phyloP scores from a whole-genome alignment of 1,140 invertebrate genomes.

The Diprion similis region DNA sequence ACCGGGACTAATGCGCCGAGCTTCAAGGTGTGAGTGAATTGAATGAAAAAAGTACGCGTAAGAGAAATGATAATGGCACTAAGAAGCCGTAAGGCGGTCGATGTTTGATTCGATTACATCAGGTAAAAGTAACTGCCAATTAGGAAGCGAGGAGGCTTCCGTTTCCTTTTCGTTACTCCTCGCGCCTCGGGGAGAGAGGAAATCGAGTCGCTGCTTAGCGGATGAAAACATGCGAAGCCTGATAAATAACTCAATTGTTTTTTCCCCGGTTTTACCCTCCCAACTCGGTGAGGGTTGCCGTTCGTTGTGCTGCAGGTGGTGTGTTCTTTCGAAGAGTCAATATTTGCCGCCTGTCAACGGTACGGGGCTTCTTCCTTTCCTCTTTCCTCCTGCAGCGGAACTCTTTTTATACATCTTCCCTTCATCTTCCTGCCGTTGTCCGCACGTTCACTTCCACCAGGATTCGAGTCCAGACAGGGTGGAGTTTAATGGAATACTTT shows the following conservation, averaged over 20 bases:
- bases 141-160: not conserved
- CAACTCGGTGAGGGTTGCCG: not conserved
- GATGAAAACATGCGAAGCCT: not conserved
- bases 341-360: not conserved
- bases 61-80: not conserved
- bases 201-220: not conserved
- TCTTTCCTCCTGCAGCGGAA: not conserved
- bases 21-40: not conserved
- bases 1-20: too few species aligned
- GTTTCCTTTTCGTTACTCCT: not conserved
- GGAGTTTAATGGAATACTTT: not conserved
- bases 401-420: too few species aligned
- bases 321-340: constrained; percentile 7
- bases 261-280: not conserved
- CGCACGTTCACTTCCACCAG: not conserved
- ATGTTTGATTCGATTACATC: not conserved
- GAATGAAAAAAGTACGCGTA: not conserved
- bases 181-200: not conserved
- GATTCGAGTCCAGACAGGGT: not conserved
- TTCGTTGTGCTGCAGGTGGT: not conserved
- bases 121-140: not conserved
- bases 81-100: not conserved
- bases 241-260: constrained; percentile 8
- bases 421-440: not conserved
- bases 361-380: not conserved